Evolutionary conservation across 2,113 vertebrate genomes (phyloP).

Genomic region (Urocitellus parryii): DNA sequence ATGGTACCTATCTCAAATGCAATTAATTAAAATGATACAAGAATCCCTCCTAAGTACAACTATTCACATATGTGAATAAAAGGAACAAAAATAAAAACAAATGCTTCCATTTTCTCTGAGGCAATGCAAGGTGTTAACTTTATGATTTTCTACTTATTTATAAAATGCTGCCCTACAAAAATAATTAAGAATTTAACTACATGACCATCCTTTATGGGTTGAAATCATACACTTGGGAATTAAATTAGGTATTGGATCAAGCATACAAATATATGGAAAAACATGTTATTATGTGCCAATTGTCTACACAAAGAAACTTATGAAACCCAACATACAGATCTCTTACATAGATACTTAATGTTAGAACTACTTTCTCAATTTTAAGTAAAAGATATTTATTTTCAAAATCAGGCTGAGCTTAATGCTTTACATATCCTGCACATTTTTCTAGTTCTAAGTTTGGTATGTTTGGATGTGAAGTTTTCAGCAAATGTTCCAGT

Average conservation of each 20-base stretch:
- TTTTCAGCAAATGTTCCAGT: too few species aligned
- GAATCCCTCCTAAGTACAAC: not conserved
- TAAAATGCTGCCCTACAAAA: not conserved
- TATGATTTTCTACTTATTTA: not conserved
- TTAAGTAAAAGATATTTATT: not conserved
- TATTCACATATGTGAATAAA: not conserved
- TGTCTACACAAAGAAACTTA: not conserved
- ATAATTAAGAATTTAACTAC: not conserved
- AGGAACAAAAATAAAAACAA: not conserved
- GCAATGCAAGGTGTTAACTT: not conserved
- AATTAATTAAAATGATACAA: slow-evolving; percentile 12
- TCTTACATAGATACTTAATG: not conserved
- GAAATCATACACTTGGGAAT: not conserved
- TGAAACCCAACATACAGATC: not conserved
- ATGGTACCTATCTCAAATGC: not conserved
- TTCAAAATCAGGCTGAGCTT: not conserved
- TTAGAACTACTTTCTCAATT: not conserved
- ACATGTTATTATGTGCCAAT: not conserved
- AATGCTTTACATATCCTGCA: not conserved
- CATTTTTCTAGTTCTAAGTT: not conserved
- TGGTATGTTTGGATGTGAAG: too few species aligned
- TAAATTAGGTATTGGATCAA: not conserved
- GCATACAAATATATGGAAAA: not conserved
- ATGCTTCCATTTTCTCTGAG: not conserved
- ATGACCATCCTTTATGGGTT: not conserved